Base-by-base conservation (phyloP, 2,797 vertebrate species). In the Liasis olivaceus region DNA sequence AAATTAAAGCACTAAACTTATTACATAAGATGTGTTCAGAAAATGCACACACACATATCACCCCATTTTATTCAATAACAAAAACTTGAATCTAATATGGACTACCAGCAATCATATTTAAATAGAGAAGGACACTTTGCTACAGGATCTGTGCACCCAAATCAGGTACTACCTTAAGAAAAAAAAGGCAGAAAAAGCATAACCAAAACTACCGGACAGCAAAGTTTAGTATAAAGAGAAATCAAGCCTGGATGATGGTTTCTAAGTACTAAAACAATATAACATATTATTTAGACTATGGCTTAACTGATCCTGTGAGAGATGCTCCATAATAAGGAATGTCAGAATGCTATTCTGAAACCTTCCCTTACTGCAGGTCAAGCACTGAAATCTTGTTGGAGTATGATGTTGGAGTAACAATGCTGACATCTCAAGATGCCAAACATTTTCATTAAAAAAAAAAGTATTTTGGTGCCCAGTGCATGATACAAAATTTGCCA, bases 11-110 rank as follows among this genome's bases (percentile, higher is more conserved):
- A 8, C 93, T 93, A 95, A 88, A 58, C 64, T 86, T 72, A 2
- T 54, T 28, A 87, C 85, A 87, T 3, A 85, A 66, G 22, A 5
- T n/a, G 36, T 69, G 77, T 54, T 84, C 81, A 62, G 51, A 93
- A 93, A 92, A 91, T 81, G 31, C 2, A 1, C 0, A 14, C 2
- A 36, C 22, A 77, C 12, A 60, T 28, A 60, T 8, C 31, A 90
- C 24, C 14, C 24, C n/a, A 22, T 36, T 92, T 84, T 85, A 86
- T 95, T 94, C 26, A 93, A 95, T 87, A 91, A 92, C 89, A 31
- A 72, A 59, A 81, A 88, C 94, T 92, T 24, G 87, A 90, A 94
- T 95, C 89, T 92, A 91, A 88, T 89, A 95, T 85, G 89, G 51
- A 94, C 87, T 81, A 63, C 0, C 88, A 64, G 92, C 14, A 87